Base-by-base conservation (phyloP, 2,888 invertebrate species). In the Ophion obscuratus region DNA sequence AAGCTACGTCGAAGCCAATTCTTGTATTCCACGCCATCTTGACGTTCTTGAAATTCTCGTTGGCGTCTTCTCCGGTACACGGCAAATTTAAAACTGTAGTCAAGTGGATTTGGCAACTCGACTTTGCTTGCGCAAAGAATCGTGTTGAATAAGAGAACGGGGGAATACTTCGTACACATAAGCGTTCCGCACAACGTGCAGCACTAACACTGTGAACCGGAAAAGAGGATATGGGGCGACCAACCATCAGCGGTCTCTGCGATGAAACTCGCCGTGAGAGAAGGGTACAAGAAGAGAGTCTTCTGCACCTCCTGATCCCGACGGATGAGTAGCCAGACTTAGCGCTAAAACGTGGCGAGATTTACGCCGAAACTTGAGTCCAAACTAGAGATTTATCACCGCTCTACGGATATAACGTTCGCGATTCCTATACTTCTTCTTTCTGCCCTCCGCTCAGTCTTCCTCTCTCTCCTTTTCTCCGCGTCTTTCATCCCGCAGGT, bases 311-410 rank as follows among this genome's bases (percentile, higher is more conserved):
- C 91, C 86, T 93, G 93, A 93, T 93, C 93, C 93, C 90, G 89
- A 88, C 88, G 92, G 91, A 92, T 93, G 93, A 94, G 92, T 91
- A 91, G 88, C 91, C 88, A 92, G 93, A 93, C 93, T 94, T 94
- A 94, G 91, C 91, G 93, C 93, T 93, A 92, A 93, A 93, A 94
- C 94, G 94, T 94, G 94, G 93, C 89, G 89, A 94, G 94, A 94
- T 94, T 94, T 94, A 93, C 93, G 91, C 90, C 89, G 90, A 91
- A 93, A 93, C 92, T 94, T 93, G 92, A 93, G 92, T 92, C 93
- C 89, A 87, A 91, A 89, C 91, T 90, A 90, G 89, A 92, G 93
- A 94, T 94, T 94, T 94, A 94, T 93, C 90, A 91, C 91, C 88
- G 89, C 86, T 90, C 82, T 82, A 83, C 81, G 80, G 75, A 83